phyloP scores from a whole-genome alignment of 2,888 invertebrate genomes.

The Dasypogon diadema region DNA sequence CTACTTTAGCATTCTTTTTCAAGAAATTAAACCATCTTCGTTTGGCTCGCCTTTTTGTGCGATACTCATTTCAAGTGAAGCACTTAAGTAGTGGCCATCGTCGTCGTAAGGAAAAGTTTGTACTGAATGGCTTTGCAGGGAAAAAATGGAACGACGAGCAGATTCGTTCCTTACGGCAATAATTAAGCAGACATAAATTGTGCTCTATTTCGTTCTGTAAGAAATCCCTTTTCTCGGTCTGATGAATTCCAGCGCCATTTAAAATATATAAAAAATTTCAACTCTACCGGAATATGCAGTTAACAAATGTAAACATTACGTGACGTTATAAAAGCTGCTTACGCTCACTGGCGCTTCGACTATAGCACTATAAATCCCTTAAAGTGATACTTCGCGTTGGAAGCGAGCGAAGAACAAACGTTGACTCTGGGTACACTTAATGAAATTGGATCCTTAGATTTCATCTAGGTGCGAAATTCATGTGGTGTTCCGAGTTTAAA shows the following conservation, averaged over 20 bases:
- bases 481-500: neutral
- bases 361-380: neutral
- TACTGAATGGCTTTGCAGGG: constrained; percentile 29
- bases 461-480: constrained; percentile 34
- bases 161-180: constrained; percentile 41
- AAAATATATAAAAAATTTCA: constrained; percentile 4
- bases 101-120: constrained; percentile 21
- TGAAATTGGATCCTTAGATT: constrained; percentile 35
- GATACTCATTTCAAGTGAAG: constrained; percentile 17
- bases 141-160: neutral
- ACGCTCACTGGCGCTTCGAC: neutral
- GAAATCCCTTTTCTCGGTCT: constrained; percentile 24
- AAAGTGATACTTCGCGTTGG: constrained; percentile 1
- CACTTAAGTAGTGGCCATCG: constrained; percentile 31
- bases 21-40: constrained; percentile 34
- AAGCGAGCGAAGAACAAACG: constrained; percentile 25
- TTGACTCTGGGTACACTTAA: constrained; percentile 30
- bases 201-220: constrained; percentile 27
- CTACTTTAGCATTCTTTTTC: constrained; percentile 44
- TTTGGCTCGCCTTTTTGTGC: constrained; percentile 18
- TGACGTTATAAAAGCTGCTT: constrained; percentile 11
- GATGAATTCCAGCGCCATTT: constrained; percentile 30
- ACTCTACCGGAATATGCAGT: constrained; percentile 8
- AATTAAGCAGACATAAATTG: constrained; percentile 48
- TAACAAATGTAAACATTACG: constrained; percentile 33